Evolutionary conservation across 2,797 vertebrate genomes (phyloP).

Genomic region (Darevskia mixta): DNA sequence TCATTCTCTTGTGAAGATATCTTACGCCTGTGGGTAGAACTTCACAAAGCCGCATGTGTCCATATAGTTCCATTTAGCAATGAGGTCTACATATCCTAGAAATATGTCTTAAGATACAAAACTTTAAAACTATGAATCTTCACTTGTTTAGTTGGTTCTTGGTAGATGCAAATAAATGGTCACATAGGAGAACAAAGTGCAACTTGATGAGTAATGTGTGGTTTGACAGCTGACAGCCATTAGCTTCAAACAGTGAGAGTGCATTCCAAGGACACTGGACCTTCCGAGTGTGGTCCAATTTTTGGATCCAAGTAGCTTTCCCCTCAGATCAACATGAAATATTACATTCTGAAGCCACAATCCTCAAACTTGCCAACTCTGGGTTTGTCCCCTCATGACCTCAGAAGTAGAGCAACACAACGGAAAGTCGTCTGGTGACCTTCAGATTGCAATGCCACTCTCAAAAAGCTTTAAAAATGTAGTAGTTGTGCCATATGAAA

Average conservation of each 20-base stretch:
- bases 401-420: background rate
- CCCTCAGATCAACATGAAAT: background rate
- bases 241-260: background rate
- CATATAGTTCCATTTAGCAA: background rate
- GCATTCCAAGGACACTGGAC: background rate
- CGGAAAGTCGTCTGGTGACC: background rate
- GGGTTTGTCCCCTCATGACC: background rate
- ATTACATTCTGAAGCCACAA: background rate
- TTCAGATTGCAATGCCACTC: background rate
- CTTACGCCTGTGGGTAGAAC: background rate
- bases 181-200: background rate
- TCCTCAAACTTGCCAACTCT: background rate
- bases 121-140: background rate
- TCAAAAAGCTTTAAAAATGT: conserved; percentile 42
- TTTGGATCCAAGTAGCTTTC: conserved; percentile 13
- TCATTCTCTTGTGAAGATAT: background rate
- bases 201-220: background rate
- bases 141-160: background rate
- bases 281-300: background rate
- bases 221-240: background rate
- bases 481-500: conserved; percentile 10
- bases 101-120: background rate
- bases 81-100: background rate
- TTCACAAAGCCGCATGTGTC: background rate
- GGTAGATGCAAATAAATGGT: background rate